Evolutionary conservation across 2,113 vertebrate genomes (phyloP), one percentile per base, ranked within the genome.

Genomic region (Mobula hypostoma): DNA sequence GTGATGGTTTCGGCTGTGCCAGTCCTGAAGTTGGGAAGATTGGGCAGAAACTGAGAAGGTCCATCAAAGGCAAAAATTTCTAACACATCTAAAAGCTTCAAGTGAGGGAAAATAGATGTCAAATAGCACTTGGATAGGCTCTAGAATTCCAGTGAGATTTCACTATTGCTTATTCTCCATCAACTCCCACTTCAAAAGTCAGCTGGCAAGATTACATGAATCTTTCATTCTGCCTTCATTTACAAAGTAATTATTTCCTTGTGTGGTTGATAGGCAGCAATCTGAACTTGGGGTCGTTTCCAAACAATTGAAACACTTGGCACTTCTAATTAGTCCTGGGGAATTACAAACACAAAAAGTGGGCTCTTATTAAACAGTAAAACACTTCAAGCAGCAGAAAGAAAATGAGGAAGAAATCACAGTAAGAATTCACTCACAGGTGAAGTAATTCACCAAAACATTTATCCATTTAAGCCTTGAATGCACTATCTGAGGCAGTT

Each of bases 261-360:
- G 27, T 27, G 80, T 83, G 48, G 21, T 15, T 83, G 19, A 56
- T 8, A 56, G 80, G 36, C 19, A 56, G 6, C 48, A 83, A 48
- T 56, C 17, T 83, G 27, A 87, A 61, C 24, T 5, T 48, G 12
- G 3, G 56, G 56, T 61, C 83, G n/a, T 56, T 5, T n/a, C 58
- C 29, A 88, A n/a, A 88, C n/a, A 63, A 88, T 88, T 63, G 24
- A 87, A 85, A 85, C 9, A 11, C 83, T 27, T 87, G 83, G 83
- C 56, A 63, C 58, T 61, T 83, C 24, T 83, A 83, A 83, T 88
- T 88, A 29, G 58, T 58, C 61, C 83, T 88, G 12, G 58, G 58
- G 12, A 88, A 83, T 83, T 56, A 83, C 8, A 83, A 83, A 83
- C 36, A 82, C 19, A 61, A 27, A 88, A 88, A 63, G 27, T 15